These are phyloP conservation scores for Athetis lepigone DNA, from an alignment of 2,888 invertebrate genomes.

Conservation along the genomic window DNA sequence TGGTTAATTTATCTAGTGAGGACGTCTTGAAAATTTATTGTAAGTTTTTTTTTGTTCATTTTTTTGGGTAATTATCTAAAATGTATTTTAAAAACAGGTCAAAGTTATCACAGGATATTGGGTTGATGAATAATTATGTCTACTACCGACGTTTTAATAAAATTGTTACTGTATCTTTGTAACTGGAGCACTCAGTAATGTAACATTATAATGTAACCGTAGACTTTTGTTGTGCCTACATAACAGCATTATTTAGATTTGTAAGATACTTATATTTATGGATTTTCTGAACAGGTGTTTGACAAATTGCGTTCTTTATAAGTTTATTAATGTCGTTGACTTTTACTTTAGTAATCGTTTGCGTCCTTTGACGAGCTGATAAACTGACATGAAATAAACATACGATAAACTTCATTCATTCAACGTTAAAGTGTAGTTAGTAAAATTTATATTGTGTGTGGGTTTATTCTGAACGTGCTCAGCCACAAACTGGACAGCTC, in stretches of 20 bases:
- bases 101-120: no score
- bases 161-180: not conserved
- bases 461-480: no score
- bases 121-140: not conserved
- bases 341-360: not conserved
- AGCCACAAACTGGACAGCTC: no score
- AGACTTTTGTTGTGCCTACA: not conserved
- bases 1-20: constrained; percentile 64
- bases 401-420: not conserved
- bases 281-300: not conserved
- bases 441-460: no score
- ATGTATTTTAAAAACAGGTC: not conserved
- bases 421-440: not conserved
- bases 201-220: not conserved
- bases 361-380: not conserved
- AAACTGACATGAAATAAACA: not conserved
- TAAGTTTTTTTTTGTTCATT: constrained; percentile 52
- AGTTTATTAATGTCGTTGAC: constrained; percentile 10
- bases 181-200: not conserved
- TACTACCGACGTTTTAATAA: not conserved
- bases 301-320: not conserved
- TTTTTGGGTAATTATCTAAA: not conserved
- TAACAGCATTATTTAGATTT: not conserved
- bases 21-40: constrained; percentile 61
- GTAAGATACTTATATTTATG: not conserved